Evolutionary conservation across 2,888 invertebrate genomes (phyloP), one percentile per base, ranked within the genome.

Genomic region (Sisyra terminalis): DNA sequence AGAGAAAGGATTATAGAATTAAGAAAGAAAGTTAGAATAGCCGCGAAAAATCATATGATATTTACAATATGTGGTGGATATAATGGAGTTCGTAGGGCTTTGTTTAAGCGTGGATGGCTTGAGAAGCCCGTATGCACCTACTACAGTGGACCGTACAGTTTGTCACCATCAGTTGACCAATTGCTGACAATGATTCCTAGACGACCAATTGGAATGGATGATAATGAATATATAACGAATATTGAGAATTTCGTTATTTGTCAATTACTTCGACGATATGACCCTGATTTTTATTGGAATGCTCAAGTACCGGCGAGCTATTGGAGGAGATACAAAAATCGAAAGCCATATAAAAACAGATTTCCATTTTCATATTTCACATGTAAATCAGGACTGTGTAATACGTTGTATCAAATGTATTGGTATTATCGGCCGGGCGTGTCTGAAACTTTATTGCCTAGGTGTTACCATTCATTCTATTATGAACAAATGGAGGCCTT

Each of bases 271-370:
- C 77, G 79, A 51, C 78, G 82, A 53, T 75, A 80, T 52, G 75
- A 80, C 1, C 83, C 88, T 2, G 86, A 90, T 54, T 86, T 93
- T 52, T 71, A 92, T 29, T 93, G 93, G 90, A 88, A 88, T 38
- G 78, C 86, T 44, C 78, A 85, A 49, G 75, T 84, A 46, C 89
- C 90, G 50, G 81, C 78, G 61, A 75, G 77, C 48, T 84, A 86
- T 52, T 78, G 82, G 73, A 73, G 68, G 39, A 63, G 64, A 44
- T 58, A 66, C 42, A 63, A 77, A 13, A 69, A 68, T 51, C 73
- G 73, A 45, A 70, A 75, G 35, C 82, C 82, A 57, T 66, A 81
- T 43, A 76, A 82, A 53, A 79, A 78, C 59, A 79, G 92, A 53
- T 92, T 86, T 60, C 81, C 80, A 50, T 74, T 85, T 52, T 87